Evolutionary conservation across 2,888 invertebrate species (phyloP).

Genomic region (Lithosia quadra): DNA sequence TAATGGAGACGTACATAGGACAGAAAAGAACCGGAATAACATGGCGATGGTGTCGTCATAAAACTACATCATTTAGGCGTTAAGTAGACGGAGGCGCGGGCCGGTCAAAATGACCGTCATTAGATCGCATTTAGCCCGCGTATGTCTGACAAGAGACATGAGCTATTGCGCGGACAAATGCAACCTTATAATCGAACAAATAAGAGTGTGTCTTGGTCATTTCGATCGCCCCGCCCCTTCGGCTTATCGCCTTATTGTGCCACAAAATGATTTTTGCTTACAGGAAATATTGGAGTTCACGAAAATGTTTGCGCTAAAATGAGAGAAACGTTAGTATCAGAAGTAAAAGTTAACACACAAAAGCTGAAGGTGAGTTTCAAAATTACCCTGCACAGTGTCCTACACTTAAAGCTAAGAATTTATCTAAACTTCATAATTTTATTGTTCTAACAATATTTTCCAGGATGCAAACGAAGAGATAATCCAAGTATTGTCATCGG

Average conservation of each 20-base stretch:
- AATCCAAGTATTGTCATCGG: slow-evolving; percentile 90
- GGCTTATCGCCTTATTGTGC: too few relatives aligned
- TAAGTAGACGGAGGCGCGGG: too few relatives aligned
- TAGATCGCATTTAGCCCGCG: too few relatives aligned
- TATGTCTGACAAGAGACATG: too few relatives aligned
- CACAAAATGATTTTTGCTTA: slow-evolving; percentile 35
- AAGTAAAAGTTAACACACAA: slow-evolving; percentile 91
- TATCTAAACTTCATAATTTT: not conserved
- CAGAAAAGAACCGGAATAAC: not conserved
- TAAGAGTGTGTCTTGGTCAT: too few relatives aligned
- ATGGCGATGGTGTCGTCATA: too few relatives aligned
- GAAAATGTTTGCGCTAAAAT: slow-evolving; percentile 93
- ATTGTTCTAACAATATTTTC: slow-evolving; percentile 39
- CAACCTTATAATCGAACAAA: too few relatives aligned
- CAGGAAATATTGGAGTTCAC: slow-evolving; percentile 90
- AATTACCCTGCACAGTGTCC: not conserved
- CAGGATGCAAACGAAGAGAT: slow-evolving; percentile 92
- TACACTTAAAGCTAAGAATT: not conserved
- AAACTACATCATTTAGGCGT: too few relatives aligned
- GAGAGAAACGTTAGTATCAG: slow-evolving; percentile 93
- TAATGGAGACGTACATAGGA: not conserved
- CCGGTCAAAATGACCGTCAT: too few relatives aligned
- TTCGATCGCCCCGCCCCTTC: too few relatives aligned
- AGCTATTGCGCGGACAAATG: too few relatives aligned
- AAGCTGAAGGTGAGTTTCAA: slow-evolving; percentile 89